phyloP scores from a whole-genome alignment of 2,888 invertebrate species.

The Pristionchus japonicus region DNA sequence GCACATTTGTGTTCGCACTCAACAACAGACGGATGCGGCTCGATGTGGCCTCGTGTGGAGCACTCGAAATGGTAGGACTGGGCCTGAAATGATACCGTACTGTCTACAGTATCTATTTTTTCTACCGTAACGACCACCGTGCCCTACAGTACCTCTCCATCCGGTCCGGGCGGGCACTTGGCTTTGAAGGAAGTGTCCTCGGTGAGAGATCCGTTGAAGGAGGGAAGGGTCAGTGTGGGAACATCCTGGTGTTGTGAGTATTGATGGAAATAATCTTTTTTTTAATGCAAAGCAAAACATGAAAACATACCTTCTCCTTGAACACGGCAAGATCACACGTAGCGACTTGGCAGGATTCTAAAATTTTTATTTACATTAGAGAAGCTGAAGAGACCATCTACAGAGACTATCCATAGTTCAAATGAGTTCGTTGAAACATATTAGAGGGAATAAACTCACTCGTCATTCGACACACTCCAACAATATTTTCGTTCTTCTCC shows the following conservation, averaged over 20 bases:
- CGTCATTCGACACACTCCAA: conserved; percentile 8
- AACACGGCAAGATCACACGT: background rate
- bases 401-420: background rate
- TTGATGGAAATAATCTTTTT: too few relatives aligned
- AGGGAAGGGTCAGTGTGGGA: background rate
- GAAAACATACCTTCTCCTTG: background rate
- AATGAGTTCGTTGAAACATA: background rate
- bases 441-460: background rate
- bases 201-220: background rate
- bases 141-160: background rate
- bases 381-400: background rate
- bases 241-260: background rate
- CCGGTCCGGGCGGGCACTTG: background rate
- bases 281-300: background rate
- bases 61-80: background rate
- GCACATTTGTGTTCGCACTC: background rate
- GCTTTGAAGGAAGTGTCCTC: background rate
- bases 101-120: background rate
- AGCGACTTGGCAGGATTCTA: conserved; percentile 8
- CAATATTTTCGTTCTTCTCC: background rate
- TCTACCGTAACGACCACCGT: background rate
- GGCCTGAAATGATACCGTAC: background rate
- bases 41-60: conserved; percentile 22
- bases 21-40: conserved; percentile 38
- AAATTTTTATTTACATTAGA: background rate